Percentiles rank a stretch among this genome's conserved stretches.
phyloP scores from a whole-genome alignment of 2,113 vertebrate genomes.

The Ranitomeya variabilis region DNA sequence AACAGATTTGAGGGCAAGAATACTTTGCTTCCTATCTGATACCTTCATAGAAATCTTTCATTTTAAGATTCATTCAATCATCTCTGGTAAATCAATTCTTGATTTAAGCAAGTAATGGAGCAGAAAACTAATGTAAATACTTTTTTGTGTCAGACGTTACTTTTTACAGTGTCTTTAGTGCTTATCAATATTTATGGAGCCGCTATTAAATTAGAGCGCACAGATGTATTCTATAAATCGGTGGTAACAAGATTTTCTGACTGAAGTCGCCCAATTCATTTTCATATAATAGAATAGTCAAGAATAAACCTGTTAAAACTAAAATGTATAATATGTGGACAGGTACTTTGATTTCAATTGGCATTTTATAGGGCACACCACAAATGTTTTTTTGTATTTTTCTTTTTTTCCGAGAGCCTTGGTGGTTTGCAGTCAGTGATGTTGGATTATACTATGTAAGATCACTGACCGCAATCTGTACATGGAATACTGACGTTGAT shows the following conservation, averaged over 20 bases:
- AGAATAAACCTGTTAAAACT: background rate
- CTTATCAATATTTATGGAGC: slow-evolving; percentile 45
- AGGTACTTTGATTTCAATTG: background rate
- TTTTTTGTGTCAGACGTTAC: background rate
- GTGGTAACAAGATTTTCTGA: background rate
- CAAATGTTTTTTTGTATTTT: too few relatives aligned
- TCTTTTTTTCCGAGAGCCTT: background rate
- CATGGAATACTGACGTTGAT: too few relatives aligned
- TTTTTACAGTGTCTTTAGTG: slow-evolving; percentile 25
- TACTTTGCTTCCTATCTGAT: background rate
- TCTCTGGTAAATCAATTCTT: slow-evolving; percentile 4
- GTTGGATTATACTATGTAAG: too few relatives aligned
- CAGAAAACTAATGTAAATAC: slow-evolving; percentile 32
- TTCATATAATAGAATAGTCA: background rate
- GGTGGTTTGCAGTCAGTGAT: background rate
- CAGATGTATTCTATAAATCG: slow-evolving; percentile 7
- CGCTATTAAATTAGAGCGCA: background rate
- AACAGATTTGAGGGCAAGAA: background rate
- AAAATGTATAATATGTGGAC: background rate
- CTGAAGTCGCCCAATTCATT: background rate
- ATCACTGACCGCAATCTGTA: too few relatives aligned
- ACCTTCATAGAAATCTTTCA: background rate
- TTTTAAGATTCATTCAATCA: slow-evolving; percentile 5
- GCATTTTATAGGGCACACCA: too few relatives aligned
- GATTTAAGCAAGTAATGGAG: slow-evolving; percentile 13